phyloP scores from a whole-genome alignment of 2,888 invertebrate species.

The Drosophila seclusa region DNA sequence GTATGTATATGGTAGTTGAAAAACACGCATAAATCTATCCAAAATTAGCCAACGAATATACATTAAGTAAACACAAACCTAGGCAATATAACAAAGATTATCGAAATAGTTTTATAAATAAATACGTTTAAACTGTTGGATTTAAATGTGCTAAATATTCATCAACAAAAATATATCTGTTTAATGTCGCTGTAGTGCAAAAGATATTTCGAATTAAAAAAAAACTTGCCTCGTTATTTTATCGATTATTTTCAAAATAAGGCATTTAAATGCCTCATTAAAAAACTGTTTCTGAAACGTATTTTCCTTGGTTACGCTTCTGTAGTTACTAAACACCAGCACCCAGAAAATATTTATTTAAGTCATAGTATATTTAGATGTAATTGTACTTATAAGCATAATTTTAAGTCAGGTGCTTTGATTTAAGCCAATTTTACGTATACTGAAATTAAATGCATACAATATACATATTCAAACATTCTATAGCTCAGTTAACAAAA shows the following conservation, averaged over 20 bases:
- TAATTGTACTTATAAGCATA: conserved; percentile 50
- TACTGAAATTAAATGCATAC: conserved; percentile 53
- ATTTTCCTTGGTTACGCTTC: conserved; percentile 30
- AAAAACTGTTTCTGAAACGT: conserved; percentile 1
- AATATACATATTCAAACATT: conserved; percentile 23
- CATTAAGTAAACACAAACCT: conserved; percentile 47
- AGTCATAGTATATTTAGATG: conserved; percentile 44
- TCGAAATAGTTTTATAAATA: conserved; percentile 3
- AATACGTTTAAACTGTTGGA: not conserved
- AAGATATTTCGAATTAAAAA: not conserved
- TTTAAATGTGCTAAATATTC: conserved; percentile 1
- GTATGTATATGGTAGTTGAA: conserved; percentile 68
- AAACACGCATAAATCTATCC: conserved; percentile 80
- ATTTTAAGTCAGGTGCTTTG: conserved; percentile 75
- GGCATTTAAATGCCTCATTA: not conserved
- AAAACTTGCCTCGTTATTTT: not conserved
- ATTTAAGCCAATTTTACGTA: conserved; percentile 76
- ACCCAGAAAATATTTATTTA: conserved; percentile 31
- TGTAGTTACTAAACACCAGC: conserved; percentile 29
- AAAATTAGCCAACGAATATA: conserved; percentile 76
- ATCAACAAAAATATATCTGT: not conserved
- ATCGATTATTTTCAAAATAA: not conserved
- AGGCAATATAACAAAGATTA: conserved; percentile 50
- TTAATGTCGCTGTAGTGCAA: not conserved
- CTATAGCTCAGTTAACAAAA: not conserved